A percentile compares a stretch with the other conserved stretches of the same genome.
Conservation (phyloP, 2,113 vertebrate species). For the Stegastes partitus region DNA sequence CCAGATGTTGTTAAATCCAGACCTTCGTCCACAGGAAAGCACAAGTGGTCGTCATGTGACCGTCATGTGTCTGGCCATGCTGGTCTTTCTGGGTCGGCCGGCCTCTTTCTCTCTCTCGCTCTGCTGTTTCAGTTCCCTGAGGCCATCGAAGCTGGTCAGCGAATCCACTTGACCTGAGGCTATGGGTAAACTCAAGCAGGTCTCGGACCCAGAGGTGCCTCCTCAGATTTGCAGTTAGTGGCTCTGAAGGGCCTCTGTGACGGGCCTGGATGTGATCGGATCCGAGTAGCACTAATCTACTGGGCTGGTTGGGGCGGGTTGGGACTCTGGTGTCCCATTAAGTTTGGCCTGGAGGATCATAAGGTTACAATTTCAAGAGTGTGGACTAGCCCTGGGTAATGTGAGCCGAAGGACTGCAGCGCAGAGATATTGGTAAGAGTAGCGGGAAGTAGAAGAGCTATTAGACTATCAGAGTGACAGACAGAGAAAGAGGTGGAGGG, state of each 20-base stretch:
- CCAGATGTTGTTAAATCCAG: conserved; percentile 68
- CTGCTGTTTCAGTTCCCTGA: conserved; percentile 62
- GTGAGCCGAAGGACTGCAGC: conserved; percentile 65
- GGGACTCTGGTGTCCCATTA: conserved; percentile 86
- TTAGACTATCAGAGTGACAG: conserved; percentile 56
- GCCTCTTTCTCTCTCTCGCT: conserved; percentile 37
- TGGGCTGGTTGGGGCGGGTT: conserved; percentile 82
- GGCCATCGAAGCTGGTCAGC: conserved; percentile 67
- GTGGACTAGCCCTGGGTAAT: conserved; percentile 75
- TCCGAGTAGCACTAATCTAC: conserved; percentile 79
- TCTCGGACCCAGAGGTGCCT: conserved; percentile 80
- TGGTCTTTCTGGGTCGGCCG: conserved; percentile 76
- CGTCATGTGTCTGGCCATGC: conserved; percentile 57
- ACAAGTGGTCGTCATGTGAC: conserved; percentile 52
- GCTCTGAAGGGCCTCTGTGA: conserved; percentile 69
- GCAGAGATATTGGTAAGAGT: conserved; percentile 45
- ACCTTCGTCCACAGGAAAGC: conserved; percentile 38
- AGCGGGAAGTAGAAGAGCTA: conserved; percentile 51
- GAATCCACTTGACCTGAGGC: conserved; percentile 69
- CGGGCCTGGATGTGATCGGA: conserved; percentile 69
- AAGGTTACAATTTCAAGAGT: conserved; percentile 82
- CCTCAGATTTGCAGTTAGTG: conserved; percentile 78
- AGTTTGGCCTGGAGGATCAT: conserved; percentile 83
- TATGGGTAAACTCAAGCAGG: conserved; percentile 82
- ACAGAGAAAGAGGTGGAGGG: conserved; percentile 16